phyloP scores from a whole-genome alignment of 2,113 vertebrate genomes.

The Myocastor coypus region DNA sequence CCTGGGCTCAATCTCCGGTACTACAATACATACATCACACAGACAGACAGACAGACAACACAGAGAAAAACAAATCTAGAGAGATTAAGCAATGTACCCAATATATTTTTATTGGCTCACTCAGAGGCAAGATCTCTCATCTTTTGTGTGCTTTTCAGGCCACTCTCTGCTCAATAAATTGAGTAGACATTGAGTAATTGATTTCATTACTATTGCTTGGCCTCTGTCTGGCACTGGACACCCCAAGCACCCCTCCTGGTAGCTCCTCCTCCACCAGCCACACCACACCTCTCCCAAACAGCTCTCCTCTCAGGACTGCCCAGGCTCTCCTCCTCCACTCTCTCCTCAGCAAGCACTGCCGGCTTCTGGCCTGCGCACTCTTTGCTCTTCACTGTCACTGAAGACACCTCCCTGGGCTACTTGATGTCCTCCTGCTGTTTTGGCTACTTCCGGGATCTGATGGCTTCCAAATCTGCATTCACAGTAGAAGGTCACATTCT shows the following conservation, averaged over 20 bases:
- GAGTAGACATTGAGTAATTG: not conserved
- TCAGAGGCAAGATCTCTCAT: not conserved
- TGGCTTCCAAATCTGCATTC: not conserved
- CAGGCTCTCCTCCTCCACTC: not conserved
- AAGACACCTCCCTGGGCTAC: not conserved
- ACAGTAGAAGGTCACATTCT: not conserved
- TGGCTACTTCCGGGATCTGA: not conserved
- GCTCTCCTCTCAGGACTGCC: not conserved
- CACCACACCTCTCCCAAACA: not conserved
- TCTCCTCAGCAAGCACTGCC: not conserved
- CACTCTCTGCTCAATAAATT: not conserved
- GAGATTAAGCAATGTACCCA: no score
- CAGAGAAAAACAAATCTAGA: not conserved
- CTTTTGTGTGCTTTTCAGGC: not conserved
- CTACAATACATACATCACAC: not conserved
- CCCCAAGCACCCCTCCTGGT: not conserved
- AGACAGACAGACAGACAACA: not conserved
- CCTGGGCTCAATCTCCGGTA: not conserved
- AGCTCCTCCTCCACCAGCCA: not conserved
- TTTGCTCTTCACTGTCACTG: not conserved
- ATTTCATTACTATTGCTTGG: not conserved
- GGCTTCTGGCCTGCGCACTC: not conserved
- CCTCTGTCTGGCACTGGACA: not conserved
- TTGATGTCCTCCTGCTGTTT: not conserved
- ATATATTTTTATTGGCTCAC: not conserved